phyloP scores from a whole-genome alignment of 2,113 vertebrate species.

The Charina bottae region DNA sequence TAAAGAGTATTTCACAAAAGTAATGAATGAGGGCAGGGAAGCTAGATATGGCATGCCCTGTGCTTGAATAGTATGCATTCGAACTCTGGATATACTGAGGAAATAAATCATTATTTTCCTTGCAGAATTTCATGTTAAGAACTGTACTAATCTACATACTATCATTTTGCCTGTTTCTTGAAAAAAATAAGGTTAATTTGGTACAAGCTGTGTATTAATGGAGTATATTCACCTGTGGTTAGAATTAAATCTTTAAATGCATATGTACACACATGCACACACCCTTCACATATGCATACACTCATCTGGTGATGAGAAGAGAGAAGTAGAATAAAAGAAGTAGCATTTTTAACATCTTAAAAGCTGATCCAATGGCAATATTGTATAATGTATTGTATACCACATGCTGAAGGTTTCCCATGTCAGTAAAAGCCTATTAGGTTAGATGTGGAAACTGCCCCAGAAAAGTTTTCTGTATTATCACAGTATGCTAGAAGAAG shows the following conservation, averaged over 20 bases:
- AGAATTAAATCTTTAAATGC: neutral
- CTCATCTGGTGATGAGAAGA: neutral
- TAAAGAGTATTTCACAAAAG: neutral
- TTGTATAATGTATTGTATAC: neutral
- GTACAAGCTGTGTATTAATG: neutral
- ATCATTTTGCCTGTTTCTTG: neutral
- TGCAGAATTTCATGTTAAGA: neutral
- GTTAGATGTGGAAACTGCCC: neutral
- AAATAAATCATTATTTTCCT: neutral
- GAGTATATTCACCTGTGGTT: neutral
- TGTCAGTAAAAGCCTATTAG: neutral
- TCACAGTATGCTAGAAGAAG: neutral
- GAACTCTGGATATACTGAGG: neutral
- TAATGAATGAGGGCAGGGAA: neutral
- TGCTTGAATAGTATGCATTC: neutral
- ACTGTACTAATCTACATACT: neutral
- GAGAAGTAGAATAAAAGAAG: neutral
- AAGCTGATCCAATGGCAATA: neutral
- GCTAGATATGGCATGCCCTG: neutral
- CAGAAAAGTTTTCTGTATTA: neutral
- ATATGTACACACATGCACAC: neutral
- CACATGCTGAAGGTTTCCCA: neutral
- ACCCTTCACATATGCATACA: neutral
- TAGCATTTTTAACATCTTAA: neutral
- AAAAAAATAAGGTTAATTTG: neutral